Evolutionary conservation across 1,140 invertebrate species (phyloP), one percentile per base, ranked within the genome.

Genomic region (Penaeus chinensis): DNA sequence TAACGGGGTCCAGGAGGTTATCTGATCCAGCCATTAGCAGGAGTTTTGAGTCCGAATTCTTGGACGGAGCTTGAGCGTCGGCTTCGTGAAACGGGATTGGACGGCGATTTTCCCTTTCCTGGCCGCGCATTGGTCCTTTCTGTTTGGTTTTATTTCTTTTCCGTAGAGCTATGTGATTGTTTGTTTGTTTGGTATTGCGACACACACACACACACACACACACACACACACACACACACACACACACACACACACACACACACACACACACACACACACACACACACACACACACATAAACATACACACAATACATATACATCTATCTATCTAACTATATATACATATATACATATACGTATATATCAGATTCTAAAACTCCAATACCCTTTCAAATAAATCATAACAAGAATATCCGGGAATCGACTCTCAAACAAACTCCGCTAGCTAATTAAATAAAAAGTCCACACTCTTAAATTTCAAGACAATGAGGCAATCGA

Each of bases 11-110:
- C 18, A 22, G 18, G 62, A 63, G 27, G 84, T 85, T 85, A 85
- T 85, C 84, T 85, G 84, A 85, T 82, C 66, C 32, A 54, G 22
- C 79, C 79, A 82, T 87, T 82, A 87, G 79, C 78, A 47, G 54
- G 76, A 54, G 66, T 60, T 82, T 54, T 11, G 78, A 87, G 78
- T 82, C 79, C 65, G 79, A 66, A 76, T 82, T 87, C 79, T 76
- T 24, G 71, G 69, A 82, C 47, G 37, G 60, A 19, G 76, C 77
- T 65, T 27, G 20, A 65, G 61, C 22, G 76, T 22, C 71, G 18
- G 42, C 42, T 37, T 37, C 32, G 54, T 37, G 37, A 22, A 54
- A 47, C 37, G 83, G 24, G 27, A 62, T 16, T 27, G 47, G 54
- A 20, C 18, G 74, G 22, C 65, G 84, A 79, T 85, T 65, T 78